Conservation (phyloP, 2,888 invertebrate genomes). For the Globia sparganii region DNA sequence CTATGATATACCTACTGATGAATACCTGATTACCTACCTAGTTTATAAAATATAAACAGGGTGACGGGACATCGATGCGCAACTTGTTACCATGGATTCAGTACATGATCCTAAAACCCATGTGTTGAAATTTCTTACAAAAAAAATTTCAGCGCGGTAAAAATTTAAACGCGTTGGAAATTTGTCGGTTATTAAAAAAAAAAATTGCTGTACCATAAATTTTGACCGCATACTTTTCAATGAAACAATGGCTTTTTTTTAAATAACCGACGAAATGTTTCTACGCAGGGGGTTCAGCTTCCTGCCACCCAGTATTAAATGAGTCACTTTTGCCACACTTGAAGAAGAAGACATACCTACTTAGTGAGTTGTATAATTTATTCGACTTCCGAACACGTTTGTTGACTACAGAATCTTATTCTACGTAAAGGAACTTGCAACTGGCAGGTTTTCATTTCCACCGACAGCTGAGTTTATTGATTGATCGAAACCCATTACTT, state of each 20-base stretch:
- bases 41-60: not conserved
- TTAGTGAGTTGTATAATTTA: not conserved
- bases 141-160: too few relatives aligned
- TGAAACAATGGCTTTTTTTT: too few relatives aligned
- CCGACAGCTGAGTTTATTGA: conserved; percentile 50
- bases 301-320: not conserved
- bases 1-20: not conserved
- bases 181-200: too few relatives aligned
- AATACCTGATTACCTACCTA: not conserved
- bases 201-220: too few relatives aligned
- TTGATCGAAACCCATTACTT: conserved; percentile 51
- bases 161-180: too few relatives aligned
- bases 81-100: too few relatives aligned
- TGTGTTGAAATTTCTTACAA: too few relatives aligned
- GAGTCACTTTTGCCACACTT: not conserved
- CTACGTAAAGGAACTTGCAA: conserved; percentile 16
- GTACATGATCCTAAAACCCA: too few relatives aligned
- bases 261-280: not conserved
- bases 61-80: too few relatives aligned
- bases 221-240: too few relatives aligned
- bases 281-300: not conserved
- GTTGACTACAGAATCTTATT: not conserved
- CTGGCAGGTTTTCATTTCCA: conserved; percentile 27
- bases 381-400: not conserved
- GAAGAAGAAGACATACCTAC: not conserved